Evolutionary conservation across 2,797 vertebrate genomes (phyloP).

Genomic region (Erethizon dorsatum): DNA sequence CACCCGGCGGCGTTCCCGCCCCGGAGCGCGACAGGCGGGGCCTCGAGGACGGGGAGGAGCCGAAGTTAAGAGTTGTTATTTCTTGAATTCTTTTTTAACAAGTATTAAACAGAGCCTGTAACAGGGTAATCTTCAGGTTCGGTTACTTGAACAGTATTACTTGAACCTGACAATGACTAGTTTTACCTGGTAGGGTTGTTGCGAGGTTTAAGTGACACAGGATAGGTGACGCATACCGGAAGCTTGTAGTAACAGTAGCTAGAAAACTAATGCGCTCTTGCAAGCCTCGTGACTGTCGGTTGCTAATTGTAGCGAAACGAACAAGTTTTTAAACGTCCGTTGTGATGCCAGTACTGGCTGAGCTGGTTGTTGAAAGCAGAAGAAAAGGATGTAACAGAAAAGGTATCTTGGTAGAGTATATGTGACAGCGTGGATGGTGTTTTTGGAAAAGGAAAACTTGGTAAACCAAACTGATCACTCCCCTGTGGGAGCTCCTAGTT

Average conservation of each 20-base stretch:
- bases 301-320: neutral
- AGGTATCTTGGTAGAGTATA: neutral
- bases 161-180: neutral
- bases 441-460: constrained; percentile 7
- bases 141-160: neutral
- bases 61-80: neutral
- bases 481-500: neutral
- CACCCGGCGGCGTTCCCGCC: neutral
- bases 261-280: neutral
- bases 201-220: neutral
- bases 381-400: neutral
- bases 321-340: neutral
- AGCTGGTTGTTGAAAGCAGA: neutral
- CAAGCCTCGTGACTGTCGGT: neutral
- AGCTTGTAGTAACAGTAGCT: neutral
- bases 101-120: neutral
- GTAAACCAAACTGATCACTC: neutral
- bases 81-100: neutral
- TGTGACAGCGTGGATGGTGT: neutral
- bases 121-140: neutral
- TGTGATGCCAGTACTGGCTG: neutral
- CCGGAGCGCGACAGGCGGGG: fast-evolving
- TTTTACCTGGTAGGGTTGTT: neutral
- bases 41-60: neutral
- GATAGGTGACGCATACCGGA: neutral